A percentile compares a stretch with the other conserved stretches of the same genome.
These are phyloP conservation scores for Helostoma temminkii DNA, from an alignment of 2,797 vertebrate genomes.

Conservation along the genomic window DNA sequence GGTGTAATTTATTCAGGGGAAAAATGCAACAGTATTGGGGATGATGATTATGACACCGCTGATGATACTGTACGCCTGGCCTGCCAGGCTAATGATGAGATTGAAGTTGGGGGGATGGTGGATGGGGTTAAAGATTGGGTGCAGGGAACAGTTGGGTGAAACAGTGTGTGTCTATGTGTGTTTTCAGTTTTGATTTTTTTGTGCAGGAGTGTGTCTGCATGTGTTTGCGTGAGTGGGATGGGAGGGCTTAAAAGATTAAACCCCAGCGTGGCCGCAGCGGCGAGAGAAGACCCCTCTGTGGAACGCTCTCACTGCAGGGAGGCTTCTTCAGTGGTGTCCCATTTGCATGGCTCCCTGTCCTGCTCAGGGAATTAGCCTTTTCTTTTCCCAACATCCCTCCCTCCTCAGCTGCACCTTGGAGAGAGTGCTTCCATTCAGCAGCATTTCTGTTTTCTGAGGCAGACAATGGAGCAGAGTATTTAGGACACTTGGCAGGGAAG, in stretches of 20 bases:
- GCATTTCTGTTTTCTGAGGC: conserved; percentile 66
- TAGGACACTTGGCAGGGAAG: conserved; percentile 80
- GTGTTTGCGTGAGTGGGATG: conserved; percentile 29
- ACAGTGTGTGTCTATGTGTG: conserved; percentile 12
- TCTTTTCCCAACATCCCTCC: conserved; percentile 59
- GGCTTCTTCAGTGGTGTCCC: conserved; percentile 64
- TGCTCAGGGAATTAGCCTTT: conserved; percentile 76
- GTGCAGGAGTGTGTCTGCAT: conserved; percentile 15
- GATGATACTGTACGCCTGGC: conserved; percentile 56
- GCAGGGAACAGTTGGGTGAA: conserved; percentile 11
- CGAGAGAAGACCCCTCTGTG: conserved; percentile 61
- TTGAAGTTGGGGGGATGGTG: conserved; percentile 5
- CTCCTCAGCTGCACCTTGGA: conserved; percentile 61
- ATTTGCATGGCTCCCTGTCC: conserved; percentile 78
- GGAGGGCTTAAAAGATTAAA: conserved; percentile 80
- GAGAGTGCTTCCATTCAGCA: conserved; percentile 62
- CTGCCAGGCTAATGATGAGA: conserved; percentile 46
- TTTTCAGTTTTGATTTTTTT: conserved; percentile 37
- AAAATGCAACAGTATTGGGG: conserved; percentile 1
- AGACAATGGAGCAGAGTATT: conserved; percentile 80
- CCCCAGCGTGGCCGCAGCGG: conserved; percentile 54
- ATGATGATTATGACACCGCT: conserved; percentile 41
- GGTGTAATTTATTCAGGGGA: not conserved
- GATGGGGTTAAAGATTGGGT: conserved; percentile 37
- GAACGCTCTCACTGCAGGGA: conserved; percentile 70